These are phyloP conservation scores for Hirtodrosophila cameraria DNA, from an alignment of 2,888 invertebrate species.

Conservation along the genomic window DNA sequence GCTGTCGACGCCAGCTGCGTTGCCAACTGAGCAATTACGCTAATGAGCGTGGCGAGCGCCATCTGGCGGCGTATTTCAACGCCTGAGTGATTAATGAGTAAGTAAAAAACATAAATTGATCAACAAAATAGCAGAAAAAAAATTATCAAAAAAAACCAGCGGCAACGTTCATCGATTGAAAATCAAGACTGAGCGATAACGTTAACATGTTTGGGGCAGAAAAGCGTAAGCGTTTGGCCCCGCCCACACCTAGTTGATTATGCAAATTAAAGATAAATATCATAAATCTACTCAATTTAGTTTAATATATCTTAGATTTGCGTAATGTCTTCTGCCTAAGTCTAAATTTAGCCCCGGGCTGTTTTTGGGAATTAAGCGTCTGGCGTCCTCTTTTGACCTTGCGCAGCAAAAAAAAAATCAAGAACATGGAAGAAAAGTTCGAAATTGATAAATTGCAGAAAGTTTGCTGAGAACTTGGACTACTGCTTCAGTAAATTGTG, in stretches of 20 bases:
- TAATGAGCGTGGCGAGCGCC: constrained; percentile 70
- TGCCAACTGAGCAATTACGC: constrained; percentile 63
- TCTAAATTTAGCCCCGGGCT: constrained; percentile 34
- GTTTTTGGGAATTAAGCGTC: constrained; percentile 15
- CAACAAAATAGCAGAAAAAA: constrained; percentile 25
- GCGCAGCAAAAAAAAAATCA: constrained; percentile 11
- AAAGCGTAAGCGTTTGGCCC: constrained; percentile 27
- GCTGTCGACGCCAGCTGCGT: constrained; percentile 34
- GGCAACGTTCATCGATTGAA: constrained; percentile 44
- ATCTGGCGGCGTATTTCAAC: constrained; percentile 71
- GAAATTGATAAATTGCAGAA: constrained; percentile 56
- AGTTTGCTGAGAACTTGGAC: constrained; percentile 34
- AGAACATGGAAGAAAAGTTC: constrained; percentile 2
- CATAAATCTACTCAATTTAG: constrained; percentile 12
- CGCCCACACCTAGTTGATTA: constrained; percentile 35
- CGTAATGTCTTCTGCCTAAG: constrained; percentile 7
- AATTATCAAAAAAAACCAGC: constrained; percentile 17
- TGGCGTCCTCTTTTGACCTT: constrained; percentile 56
- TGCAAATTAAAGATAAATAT: constrained; percentile 38
- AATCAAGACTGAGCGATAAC: constrained; percentile 51
- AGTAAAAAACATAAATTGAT: constrained; percentile 65
- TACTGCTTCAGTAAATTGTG: constrained; percentile 31
- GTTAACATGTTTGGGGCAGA: constrained; percentile 44
- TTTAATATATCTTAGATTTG: constrained; percentile 24
- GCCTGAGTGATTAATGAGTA: constrained; percentile 78